These are phyloP conservation scores for Mesaphorura yosii DNA, from an alignment of 1,140 invertebrate species.

Conservation along the genomic window DNA sequence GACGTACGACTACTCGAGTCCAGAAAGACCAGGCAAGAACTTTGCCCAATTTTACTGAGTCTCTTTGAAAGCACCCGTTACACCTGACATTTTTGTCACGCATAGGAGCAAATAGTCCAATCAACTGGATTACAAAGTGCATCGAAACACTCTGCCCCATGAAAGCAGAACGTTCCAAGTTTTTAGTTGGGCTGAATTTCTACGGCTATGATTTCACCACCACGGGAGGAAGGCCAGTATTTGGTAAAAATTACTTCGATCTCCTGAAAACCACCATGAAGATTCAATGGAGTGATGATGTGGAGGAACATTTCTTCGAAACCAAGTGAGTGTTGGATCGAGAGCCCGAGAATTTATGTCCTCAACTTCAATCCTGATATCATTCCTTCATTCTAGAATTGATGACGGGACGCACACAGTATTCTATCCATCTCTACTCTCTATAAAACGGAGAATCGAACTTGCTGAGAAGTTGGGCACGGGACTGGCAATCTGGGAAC, in stretches of 20 bases:
- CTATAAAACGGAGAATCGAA: slow-evolving; percentile 65
- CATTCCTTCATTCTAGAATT: slow-evolving; percentile 42
- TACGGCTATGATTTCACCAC: slow-evolving; percentile 80
- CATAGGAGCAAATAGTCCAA: slow-evolving; percentile 71
- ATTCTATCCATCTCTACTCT: slow-evolving; percentile 80
- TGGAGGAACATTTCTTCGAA: slow-evolving; percentile 75
- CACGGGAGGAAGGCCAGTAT: slow-evolving; percentile 61
- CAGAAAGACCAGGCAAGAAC: slow-evolving; percentile 56
- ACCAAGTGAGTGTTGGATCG: slow-evolving; percentile 62
- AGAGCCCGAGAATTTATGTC: not conserved
- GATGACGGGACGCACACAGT: slow-evolving; percentile 55
- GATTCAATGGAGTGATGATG: slow-evolving; percentile 61
- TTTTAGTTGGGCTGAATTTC: slow-evolving; percentile 82
- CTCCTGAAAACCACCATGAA: slow-evolving; percentile 48
- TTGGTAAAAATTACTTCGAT: slow-evolving; percentile 63
- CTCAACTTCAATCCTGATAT: not conserved
- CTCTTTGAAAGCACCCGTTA: too few species aligned
- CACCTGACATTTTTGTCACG: too few species aligned
- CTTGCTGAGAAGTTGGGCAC: slow-evolving; percentile 64
- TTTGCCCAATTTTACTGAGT: too few species aligned
- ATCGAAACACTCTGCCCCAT: slow-evolving; percentile 57
- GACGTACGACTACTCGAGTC: slow-evolving; percentile 87
- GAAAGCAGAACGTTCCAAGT: slow-evolving; percentile 54
- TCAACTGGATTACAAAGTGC: slow-evolving; percentile 68
- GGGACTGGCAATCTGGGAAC: slow-evolving; percentile 86